Evolutionary conservation across 2,113 vertebrate species (phyloP).

Genomic region (Budorcas taxicolor): DNA sequence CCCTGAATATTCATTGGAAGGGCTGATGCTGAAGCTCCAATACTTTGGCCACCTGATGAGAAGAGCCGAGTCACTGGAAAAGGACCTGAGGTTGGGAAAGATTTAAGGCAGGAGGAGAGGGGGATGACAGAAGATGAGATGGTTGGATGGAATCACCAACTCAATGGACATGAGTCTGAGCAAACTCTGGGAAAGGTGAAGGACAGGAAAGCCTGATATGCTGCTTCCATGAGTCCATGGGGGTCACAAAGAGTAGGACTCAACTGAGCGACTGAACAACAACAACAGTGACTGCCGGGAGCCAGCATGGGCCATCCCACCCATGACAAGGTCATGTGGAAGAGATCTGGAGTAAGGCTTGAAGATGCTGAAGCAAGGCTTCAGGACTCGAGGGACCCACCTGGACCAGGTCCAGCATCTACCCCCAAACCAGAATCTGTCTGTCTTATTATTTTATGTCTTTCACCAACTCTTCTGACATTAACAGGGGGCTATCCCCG

Average conservation of each 20-base stretch:
- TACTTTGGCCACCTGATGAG: not conserved
- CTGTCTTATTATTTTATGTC: too few species aligned
- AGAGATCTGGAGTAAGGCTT: too few species aligned
- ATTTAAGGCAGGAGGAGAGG: not conserved
- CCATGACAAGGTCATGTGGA: too few species aligned
- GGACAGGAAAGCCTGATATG: not conserved
- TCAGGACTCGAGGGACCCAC: too few species aligned
- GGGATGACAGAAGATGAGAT: not conserved
- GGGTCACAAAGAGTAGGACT: not conserved
- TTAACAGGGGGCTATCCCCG: too few species aligned
- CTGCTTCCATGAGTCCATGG: not conserved
- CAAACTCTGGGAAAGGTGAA: not conserved
- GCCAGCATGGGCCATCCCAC: too few species aligned
- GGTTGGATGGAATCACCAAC: not conserved
- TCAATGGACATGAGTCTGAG: not conserved
- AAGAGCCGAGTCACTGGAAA: not conserved
- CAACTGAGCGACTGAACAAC: not conserved
- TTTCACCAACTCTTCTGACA: too few species aligned
- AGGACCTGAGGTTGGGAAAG: not conserved
- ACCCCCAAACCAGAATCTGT: too few species aligned
- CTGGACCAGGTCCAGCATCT: too few species aligned
- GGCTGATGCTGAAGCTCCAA: not conserved
- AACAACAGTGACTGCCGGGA: not conserved
- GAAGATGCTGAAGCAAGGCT: too few species aligned
- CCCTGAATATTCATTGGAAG: not conserved